phyloP scores from a whole-genome alignment of 1,140 invertebrate genomes.

The Dufourea novaeangliae region DNA sequence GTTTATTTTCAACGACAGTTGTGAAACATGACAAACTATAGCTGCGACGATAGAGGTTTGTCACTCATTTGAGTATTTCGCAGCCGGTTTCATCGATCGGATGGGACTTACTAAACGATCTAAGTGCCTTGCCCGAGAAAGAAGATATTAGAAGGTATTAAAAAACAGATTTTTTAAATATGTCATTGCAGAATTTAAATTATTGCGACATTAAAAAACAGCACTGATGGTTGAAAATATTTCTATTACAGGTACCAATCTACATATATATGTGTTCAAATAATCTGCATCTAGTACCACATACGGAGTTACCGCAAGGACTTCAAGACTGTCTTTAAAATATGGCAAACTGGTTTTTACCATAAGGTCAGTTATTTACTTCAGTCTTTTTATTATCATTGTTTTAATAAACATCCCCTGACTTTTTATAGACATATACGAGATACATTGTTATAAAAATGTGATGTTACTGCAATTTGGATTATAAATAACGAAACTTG shows the following conservation, averaged over 20 bases:
- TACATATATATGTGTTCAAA: conserved; percentile 32
- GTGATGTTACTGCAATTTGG: not conserved
- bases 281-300: conserved; percentile 35
- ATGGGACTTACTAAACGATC: conserved; percentile 68
- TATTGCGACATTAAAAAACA: not conserved
- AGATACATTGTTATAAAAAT: not conserved
- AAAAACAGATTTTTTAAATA: no score
- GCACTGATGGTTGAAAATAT: conserved; percentile 22
- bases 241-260: conserved; percentile 39
- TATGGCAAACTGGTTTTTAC: not conserved
- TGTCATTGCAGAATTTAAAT: not conserved
- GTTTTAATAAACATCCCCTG: conserved; percentile 1
- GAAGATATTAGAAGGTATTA: conserved; percentile 63
- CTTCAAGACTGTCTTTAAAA: conserved; percentile 45
- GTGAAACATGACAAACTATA: not conserved
- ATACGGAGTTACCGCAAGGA: conserved; percentile 22
- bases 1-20: conserved; percentile 5
- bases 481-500: not conserved
- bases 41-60: conserved; percentile 38
- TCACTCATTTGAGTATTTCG: conserved; percentile 17
- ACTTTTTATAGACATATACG: conserved; percentile 15
- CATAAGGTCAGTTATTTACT: not conserved
- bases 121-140: conserved; percentile 65
- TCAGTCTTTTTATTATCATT: conserved; percentile 8
- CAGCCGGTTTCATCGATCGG: conserved; percentile 48